These are phyloP conservation scores for Brenthis hecate DNA, from an alignment of 2,888 invertebrate species.

Conservation along the genomic window DNA sequence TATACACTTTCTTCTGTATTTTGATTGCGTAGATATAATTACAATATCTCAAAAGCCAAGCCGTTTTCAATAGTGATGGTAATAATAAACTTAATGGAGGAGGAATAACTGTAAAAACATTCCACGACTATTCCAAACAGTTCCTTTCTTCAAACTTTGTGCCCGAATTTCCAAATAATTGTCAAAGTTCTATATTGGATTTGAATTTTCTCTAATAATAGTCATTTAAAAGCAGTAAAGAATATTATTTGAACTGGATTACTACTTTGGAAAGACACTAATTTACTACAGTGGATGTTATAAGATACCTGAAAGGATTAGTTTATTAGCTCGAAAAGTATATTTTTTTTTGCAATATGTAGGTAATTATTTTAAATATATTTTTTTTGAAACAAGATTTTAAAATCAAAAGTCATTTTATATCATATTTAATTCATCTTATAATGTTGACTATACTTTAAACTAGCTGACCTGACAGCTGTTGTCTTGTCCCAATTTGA, in stretches of 20 bases:
- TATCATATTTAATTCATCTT: too few species aligned
- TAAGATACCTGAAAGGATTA: too few species aligned
- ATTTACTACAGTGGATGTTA: too few species aligned
- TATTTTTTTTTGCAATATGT: too few species aligned
- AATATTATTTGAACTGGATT: slow-evolving; percentile 23
- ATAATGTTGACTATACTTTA: too few species aligned
- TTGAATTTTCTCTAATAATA: slow-evolving; percentile 30
- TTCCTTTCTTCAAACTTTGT: slow-evolving; percentile 41
- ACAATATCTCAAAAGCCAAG: slow-evolving; percentile 24
- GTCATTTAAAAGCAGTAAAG: slow-evolving; percentile 24
- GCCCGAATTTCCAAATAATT: slow-evolving; percentile 41
- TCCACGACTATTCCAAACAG: slow-evolving; percentile 37
- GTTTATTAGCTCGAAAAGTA: too few species aligned
- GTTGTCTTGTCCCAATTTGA: too few species aligned
- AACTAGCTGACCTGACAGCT: too few species aligned
- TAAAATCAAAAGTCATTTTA: too few species aligned
- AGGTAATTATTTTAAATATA: too few species aligned
- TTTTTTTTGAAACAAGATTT: too few species aligned
- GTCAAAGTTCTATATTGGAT: slow-evolving; percentile 37
- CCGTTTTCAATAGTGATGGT: slow-evolving; percentile 31
- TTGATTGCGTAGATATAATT: background rate
- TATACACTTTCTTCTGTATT: slow-evolving; percentile 8
- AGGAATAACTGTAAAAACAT: slow-evolving; percentile 41
- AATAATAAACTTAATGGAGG: slow-evolving; percentile 41
- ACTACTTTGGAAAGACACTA: background rate